Conservation (phyloP, 1,140 invertebrate genomes). For the Campoletis sonorensis region DNA sequence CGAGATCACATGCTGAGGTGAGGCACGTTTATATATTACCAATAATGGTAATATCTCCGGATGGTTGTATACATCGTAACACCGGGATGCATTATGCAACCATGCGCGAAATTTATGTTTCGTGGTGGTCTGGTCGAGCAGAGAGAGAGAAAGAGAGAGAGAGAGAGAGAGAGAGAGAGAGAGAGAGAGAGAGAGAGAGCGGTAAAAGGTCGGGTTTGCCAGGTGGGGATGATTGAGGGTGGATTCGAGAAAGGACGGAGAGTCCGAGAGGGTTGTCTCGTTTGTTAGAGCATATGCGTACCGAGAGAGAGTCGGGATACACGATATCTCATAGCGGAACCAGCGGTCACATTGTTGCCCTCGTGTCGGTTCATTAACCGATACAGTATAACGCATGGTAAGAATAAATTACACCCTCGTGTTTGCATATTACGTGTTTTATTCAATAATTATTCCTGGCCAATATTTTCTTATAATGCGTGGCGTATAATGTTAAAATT, state of each 20-base stretch:
- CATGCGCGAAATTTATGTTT: constrained; percentile 42
- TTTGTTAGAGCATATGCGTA: constrained; percentile 32
- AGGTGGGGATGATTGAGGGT: background rate
- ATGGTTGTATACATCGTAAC: constrained; percentile 10
- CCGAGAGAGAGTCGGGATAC: constrained; percentile 7
- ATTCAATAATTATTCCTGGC: background rate
- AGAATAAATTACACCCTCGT: background rate
- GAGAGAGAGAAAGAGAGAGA: background rate
- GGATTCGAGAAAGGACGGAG: constrained; percentile 14
- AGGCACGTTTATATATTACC: constrained; percentile 16
- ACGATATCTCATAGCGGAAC: constrained; percentile 31
- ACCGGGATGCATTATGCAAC: constrained; percentile 56
- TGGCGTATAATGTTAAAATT: background rate
- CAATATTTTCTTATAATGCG: background rate
- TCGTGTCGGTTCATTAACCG: constrained; percentile 33
- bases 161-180: constrained; percentile 12
- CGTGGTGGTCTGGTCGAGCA: constrained; percentile 22
- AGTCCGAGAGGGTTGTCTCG: constrained; percentile 37
- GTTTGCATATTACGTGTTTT: background rate
- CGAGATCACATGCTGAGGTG: background rate
- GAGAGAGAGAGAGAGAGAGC: background rate
- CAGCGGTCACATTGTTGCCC: constrained; percentile 28
- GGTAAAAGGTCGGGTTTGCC: background rate
- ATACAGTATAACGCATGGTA: constrained; percentile 1
- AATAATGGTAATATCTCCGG: constrained; percentile 14